Base-by-base conservation (phyloP, 2,888 invertebrate genomes). In the Ametastegia equiseti region DNA sequence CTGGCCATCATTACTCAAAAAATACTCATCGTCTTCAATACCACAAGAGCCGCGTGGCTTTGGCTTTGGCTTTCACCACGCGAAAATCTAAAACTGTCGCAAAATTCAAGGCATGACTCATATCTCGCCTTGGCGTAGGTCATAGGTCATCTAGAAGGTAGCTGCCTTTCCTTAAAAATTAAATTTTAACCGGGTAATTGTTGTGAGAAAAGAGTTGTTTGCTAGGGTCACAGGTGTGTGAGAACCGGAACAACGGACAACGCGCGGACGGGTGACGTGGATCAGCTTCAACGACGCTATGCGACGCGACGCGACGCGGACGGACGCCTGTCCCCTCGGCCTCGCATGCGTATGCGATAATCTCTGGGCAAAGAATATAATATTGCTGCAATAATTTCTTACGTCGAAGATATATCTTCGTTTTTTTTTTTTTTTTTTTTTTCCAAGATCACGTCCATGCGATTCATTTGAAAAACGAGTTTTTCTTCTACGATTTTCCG, bases 241-340 rank as follows among this genome's bases (percentile, higher is more conserved):
- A 89, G 90, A 91, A 91, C 90, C 90, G 89, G 90, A 91, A 90
- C 90, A 86, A 80, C 82, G 84, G 83, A 86, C 83, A 82, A 80
- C 81, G 63, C 83, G 83, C 84, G 83, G 84, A 87, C 85, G 78
- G 42, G 78, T 78, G 78, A 78, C 78, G 78, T 78, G 63, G 78
- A 63, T 78, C 78, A 63, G 78, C 45, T 27, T 71, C 30, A 30
- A 71, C 19, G 45, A 45, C 67, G n/a, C n/a, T n/a, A n/a, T n/a
- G n/a, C n/a, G n/a, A n/a, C n/a, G n/a, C n/a, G n/a, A n/a, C n/a
- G n/a, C n/a, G n/a, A n/a, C n/a, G n/a, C n/a, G n/a, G n/a, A n/a
- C n/a, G n/a, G 54, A 54, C 54, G 71, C 47, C 67, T 67, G 39
- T 67, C 75, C n/a, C 23, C 75, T 30, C 45, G 47, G 6, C 75